Evolutionary conservation across 2,113 vertebrate species (phyloP), one percentile per base, ranked within the genome.

Genomic region (Nothobranchius furzeri): DNA sequence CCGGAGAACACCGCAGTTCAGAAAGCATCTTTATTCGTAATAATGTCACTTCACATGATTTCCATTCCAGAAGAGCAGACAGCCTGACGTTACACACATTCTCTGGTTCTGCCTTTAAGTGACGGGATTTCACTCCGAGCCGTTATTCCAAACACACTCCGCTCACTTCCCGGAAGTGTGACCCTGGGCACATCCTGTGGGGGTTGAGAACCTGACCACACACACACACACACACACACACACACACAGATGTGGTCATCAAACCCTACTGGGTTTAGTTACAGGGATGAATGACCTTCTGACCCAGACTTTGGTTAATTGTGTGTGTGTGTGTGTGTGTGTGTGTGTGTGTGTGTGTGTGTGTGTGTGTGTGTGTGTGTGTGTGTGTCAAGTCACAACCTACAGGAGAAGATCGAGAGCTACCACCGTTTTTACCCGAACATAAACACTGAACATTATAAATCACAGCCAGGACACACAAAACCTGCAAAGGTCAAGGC

Each of bases 151-250:
- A 73, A 85, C 76, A 83, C 45, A 68, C 82, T 90, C 81, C 87
- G 91, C 90, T 90, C 90, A 92, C 91, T 91, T 92, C 88, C 90
- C 88, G 90, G 89, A 90, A 92, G 91, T 89, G 89, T 85, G 53
- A 82, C 78, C 49, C 56, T 14, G 76, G 86, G 86, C 84, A 88
- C 73, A 81, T 76, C 85, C 76, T 77, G 78, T 35, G 66, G 68
- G 64, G 70, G 60, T 55, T 20, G 20, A 20, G 20, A 20, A 20
- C 20, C 20, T 20, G 20, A 20, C 20, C 7, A 42, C 30, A 30
- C 30, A 30, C 30, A 30, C 30, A 30, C 25, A 30, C 25, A 30
- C 25, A 30, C 25, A 30, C 25, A 30, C 25, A 30, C 25, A 30
- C 30, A 40, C 3, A 13, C 15, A 0, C 5, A 9, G 48, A 7